Conservation (phyloP, 2,797 vertebrate genomes). For the Trachops cirrhosus region DNA sequence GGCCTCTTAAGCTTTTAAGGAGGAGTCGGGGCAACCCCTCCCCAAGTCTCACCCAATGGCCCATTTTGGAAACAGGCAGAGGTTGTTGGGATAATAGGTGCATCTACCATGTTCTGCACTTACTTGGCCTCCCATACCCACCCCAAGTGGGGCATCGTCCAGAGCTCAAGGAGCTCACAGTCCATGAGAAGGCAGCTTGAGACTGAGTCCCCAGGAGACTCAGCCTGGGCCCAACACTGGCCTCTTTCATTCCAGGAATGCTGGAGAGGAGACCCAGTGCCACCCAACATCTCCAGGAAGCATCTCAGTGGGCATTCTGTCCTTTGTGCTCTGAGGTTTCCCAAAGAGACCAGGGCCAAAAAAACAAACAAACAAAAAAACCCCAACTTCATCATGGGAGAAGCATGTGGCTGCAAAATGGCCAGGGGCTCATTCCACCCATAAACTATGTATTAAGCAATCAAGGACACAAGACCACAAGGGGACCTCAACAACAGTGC, state of each 20-base stretch:
- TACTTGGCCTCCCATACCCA: neutral
- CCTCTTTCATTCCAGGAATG: neutral
- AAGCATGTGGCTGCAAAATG: neutral
- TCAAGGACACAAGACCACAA: neutral
- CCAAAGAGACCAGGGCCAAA: neutral
- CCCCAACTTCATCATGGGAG: neutral
- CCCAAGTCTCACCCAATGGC: rapidly evolving
- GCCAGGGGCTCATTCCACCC: neutral
- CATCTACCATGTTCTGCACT: neutral
- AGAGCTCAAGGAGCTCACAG: neutral
- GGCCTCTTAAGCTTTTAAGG: neutral
- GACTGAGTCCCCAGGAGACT: too few species aligned
- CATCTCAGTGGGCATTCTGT: neutral
- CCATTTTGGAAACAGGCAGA: neutral
- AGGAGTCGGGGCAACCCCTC: neutral
- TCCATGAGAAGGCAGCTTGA: neutral
- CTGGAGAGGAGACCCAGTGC: neutral
- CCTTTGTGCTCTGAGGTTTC: neutral
- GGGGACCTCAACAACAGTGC: neutral
- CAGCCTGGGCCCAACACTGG: neutral
- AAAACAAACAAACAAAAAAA: too few species aligned
- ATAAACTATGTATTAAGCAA: neutral
- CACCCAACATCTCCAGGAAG: neutral
- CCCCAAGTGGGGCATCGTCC: neutral
- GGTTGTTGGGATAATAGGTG: neutral